Base-by-base conservation (phyloP, 2,888 invertebrate genomes). In the Hartigia nigra region DNA sequence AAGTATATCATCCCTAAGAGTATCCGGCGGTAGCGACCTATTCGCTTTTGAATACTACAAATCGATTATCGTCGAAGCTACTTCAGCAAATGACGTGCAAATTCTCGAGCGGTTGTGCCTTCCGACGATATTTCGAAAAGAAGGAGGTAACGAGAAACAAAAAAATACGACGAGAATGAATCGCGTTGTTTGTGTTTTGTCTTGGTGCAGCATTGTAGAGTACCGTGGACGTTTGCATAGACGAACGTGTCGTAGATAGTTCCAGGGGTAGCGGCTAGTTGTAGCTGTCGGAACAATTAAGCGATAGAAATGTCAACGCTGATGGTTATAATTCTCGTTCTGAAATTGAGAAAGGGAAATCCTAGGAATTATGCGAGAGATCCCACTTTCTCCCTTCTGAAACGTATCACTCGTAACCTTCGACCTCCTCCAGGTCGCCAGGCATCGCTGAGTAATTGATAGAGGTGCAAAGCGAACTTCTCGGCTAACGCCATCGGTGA, bases 311-410 rank as follows among this genome's bases (percentile, higher is more conserved):
- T 55, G 55, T 23, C 55, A 23, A 55, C 23, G 55, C 55, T 55
- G 55, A 55, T 55, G 23, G 55, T 55, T 23, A 23, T 55, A 55
- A 55, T 2, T 23, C 23, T 23, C 9, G 5, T 55, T 9, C 55
- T 55, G 55, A 55, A 55, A 55, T 55, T 55, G 55, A 23, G 55
- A 55, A 55, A 23, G 55, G 55, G 55, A 86, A 82, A 82, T 84
- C 84, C 82, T 80, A 82, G 82, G 82, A 85, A 84, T 86, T 84
- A 85, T 86, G 84, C 79, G 78, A 80, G 55, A 55, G 14, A 55
- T 23, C 55, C 55, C 55, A 23, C 5, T 55, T 55, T 23, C 55
- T 55, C 23, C 55, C 55, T 55, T 55, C 23, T 9, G 55, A 55
- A 55, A 55, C 55, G 55, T 55, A 55, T 23, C 9, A 55, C 55